These are phyloP conservation scores for Ceraclea dissimilis DNA, from an alignment of 2,888 invertebrate species.

Conservation along the genomic window DNA sequence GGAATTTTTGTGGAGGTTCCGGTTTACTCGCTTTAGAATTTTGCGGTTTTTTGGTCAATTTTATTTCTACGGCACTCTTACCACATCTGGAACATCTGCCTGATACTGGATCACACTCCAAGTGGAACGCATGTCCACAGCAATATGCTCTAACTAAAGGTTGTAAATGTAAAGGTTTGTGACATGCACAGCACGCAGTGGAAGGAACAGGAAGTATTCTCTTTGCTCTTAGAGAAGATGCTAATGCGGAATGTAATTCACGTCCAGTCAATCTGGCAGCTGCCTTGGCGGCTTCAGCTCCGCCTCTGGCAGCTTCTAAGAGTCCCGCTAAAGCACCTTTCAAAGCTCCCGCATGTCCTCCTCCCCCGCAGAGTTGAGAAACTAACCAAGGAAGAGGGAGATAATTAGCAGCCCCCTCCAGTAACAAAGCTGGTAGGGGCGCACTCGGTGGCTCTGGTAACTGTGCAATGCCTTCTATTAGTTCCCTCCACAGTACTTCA, in stretches of 20 bases:
- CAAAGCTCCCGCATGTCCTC: constrained; percentile 22
- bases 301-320: constrained; percentile 20
- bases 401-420: constrained; percentile 35
- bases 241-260: constrained; percentile 26
- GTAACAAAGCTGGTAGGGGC: constrained; percentile 32
- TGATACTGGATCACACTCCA: constrained; percentile 33
- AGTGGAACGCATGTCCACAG: constrained; percentile 35
- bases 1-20: constrained; percentile 26
- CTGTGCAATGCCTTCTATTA: constrained; percentile 21
- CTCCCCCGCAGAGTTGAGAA: constrained; percentile 29
- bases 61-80: constrained; percentile 23
- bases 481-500: constrained; percentile 20
- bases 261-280: constrained; percentile 26
- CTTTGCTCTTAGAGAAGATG: constrained; percentile 28
- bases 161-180: constrained; percentile 22
- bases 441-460: constrained; percentile 21
- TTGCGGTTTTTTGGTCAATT: constrained; percentile 24
- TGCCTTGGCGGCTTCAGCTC: constrained; percentile 23
- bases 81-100: constrained; percentile 35
- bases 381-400: constrained; percentile 35
- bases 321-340: constrained; percentile 21
- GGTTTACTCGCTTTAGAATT: constrained; percentile 30
- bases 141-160: constrained; percentile 25
- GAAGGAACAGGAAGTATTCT: constrained; percentile 19
- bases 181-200: constrained; percentile 18